Base-by-base conservation (phyloP, 1,140 invertebrate species). In the Macrotrachela quadricornifera region DNA sequence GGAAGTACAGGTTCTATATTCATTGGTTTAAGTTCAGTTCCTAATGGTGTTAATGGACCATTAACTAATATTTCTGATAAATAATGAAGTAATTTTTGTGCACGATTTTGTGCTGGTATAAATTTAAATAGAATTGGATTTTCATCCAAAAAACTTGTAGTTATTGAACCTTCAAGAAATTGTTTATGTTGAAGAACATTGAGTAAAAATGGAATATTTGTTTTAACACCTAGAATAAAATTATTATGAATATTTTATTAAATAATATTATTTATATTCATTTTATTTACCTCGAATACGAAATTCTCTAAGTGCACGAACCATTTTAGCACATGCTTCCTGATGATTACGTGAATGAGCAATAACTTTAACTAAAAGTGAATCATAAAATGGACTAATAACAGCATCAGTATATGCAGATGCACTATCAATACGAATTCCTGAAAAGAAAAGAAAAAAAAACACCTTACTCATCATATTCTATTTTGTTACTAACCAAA, bases 61-160 rank as follows among this genome's bases (percentile, higher is more conserved):
- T 99, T 99, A 0, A 99, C 91, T 49, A 96, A 71, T 2, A 97
- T 82, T 57, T 80, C 75, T 10, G 84, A 91, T 13, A 99, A 67
- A 68, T 96, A 99, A 65, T 85, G 84, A 0, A 97, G 73, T 11
- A 97, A 72, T 69, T 66, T 94, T 71, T 96, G 88, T 1, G 90
- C 92, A 59, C 94, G 75, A 73, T 99, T 99, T 67, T 84, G 84
- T 0, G 80, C 80, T 0, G 78, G 78, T 42, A 76, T 72, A 63
- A 97, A 90, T 60, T 88, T 79, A 71, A 97, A 97, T 0, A 99
- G 74, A 61, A 94, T 80, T 0, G 94, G 92, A 69, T 99, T 79
- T 64, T 96, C 88, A 68, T 99, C 94, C 57, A 99, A 97, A 69
- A 99, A 99, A 66, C 90, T 83, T 0, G 94, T 99, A 67, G 97